Base-by-base conservation (phyloP, 2,113 vertebrate genomes). In the Crotalus horridus region DNA sequence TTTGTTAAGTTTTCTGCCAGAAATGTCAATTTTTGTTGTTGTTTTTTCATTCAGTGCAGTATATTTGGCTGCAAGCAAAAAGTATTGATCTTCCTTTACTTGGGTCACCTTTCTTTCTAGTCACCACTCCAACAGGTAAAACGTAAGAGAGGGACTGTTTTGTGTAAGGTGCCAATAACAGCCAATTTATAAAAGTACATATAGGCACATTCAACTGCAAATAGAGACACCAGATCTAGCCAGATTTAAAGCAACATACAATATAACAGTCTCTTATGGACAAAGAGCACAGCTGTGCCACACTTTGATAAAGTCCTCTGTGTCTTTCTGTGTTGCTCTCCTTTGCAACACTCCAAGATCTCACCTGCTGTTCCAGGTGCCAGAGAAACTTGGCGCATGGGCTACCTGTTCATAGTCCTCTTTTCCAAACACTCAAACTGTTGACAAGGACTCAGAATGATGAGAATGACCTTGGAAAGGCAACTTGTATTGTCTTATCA, bases 41-140 rank as follows among this genome's bases (percentile, higher is more conserved):
- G 94, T 93, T 74, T 95, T 95, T 95, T 94, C 94, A 93, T 95
- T 96, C 92, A 54, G 92, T 92, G 0, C 46, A 85, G 93, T 95
- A 95, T 94, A 95, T 95, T 43, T 87, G 61, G 26, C 95, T 96
- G 91, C 93, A 93, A 95, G 94, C 91, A 95, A 91, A 94, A 96
- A 90, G n/a, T 93, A 95, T 95, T 0, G 3, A 90, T 95, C 96
- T 96, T 95, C 15, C 15, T 0, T 88, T 2, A 6, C 88, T 91
- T 86, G 85, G 90, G n/a, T 86, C 53, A 92, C 94, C 86, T 96
- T 95, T 94, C 51, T 90, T 95, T 96, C 93, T 59, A 64, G 94
- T 29, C 87, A 89, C 90, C 46, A n/a, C 85, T 39, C 24, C 59
- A 46, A 58, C 74, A 90, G 85, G 90, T 91, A 87, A 91, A 81